Conservation (phyloP, 1,140 invertebrate species). For the Drosophila sucinea region DNA sequence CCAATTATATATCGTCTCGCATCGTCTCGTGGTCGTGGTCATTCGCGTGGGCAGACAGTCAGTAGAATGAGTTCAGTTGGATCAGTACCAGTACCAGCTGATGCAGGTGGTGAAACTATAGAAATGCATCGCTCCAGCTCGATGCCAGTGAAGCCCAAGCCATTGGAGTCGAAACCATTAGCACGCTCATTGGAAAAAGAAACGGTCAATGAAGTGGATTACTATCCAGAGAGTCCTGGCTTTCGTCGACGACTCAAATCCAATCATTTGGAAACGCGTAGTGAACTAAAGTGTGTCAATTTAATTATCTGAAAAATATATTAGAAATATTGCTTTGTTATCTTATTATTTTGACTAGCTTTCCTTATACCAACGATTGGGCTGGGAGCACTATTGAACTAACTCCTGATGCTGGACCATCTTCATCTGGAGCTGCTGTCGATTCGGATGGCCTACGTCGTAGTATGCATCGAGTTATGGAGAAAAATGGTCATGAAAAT, state of each 20-base stretch:
- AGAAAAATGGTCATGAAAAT: constrained; percentile 78
- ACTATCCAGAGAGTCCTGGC: constrained; percentile 75
- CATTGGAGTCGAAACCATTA: constrained; percentile 62
- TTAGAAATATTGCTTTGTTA: constrained; percentile 1
- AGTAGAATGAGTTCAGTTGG: constrained; percentile 54
- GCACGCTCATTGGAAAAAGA: constrained; percentile 76
- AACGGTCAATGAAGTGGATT: constrained; percentile 68
- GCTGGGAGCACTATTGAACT: constrained; percentile 78
- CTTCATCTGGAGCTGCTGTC: background rate
- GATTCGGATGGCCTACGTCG: constrained; percentile 52
- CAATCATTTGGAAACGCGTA: constrained; percentile 70
- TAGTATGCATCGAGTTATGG: constrained; percentile 72
- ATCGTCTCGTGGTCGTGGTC: background rate
- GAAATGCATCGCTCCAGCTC: constrained; percentile 75
- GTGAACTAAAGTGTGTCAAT: constrained; percentile 72
- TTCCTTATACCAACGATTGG: constrained; percentile 73
- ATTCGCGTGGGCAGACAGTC: constrained; percentile 47
- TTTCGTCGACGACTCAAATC: constrained; percentile 60
- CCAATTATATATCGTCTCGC: constrained; percentile 29
- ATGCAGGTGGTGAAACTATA: constrained; percentile 25
- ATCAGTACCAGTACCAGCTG: constrained; percentile 21
- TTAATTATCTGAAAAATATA: background rate
- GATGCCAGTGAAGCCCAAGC: constrained; percentile 78
- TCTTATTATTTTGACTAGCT: constrained; percentile 32
- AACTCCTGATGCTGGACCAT: constrained; percentile 41